Conservation (phyloP, 2,888 invertebrate species). For the Malachius bipustulatus region DNA sequence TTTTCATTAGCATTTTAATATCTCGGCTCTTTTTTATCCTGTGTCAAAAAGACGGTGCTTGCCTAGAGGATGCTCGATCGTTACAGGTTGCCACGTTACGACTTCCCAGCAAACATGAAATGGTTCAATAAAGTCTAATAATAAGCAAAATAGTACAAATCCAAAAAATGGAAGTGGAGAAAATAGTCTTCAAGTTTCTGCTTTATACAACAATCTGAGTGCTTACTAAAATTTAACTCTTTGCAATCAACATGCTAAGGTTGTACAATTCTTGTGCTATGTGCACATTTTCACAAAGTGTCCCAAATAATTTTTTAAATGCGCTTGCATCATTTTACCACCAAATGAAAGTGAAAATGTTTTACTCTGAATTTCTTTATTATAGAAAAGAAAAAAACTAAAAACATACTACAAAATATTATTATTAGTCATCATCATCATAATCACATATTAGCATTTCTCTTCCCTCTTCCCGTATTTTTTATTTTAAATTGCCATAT, state of each 20-base stretch:
- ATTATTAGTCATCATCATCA: not conserved
- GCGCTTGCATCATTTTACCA: slow-evolving; percentile 3
- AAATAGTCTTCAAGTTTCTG: not conserved
- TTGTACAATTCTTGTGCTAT: not conserved
- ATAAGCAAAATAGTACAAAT: slow-evolving; percentile 10
- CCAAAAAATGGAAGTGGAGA: slow-evolving; percentile 1
- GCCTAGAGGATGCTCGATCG: no score
- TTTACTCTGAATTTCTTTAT: not conserved
- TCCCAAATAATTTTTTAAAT: not conserved
- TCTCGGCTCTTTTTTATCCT: no score
- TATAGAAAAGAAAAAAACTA: not conserved
- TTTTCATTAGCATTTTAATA: no score
- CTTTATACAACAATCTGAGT: no score
- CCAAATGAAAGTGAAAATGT: not conserved
- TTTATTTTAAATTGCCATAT: not conserved
- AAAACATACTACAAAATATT: not conserved
- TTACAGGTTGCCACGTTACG: no score
- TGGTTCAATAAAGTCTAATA: no score
- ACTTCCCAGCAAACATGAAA: no score
- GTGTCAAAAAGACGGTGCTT: no score
- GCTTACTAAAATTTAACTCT: slow-evolving; percentile 1
- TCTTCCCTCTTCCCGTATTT: not conserved
- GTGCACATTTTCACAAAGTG: slow-evolving; percentile 1
- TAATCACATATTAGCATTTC: slow-evolving; percentile 1
- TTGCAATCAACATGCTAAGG: not conserved